phyloP scores from a whole-genome alignment of 1,140 invertebrate species.

The Galendromus occidentalis region DNA sequence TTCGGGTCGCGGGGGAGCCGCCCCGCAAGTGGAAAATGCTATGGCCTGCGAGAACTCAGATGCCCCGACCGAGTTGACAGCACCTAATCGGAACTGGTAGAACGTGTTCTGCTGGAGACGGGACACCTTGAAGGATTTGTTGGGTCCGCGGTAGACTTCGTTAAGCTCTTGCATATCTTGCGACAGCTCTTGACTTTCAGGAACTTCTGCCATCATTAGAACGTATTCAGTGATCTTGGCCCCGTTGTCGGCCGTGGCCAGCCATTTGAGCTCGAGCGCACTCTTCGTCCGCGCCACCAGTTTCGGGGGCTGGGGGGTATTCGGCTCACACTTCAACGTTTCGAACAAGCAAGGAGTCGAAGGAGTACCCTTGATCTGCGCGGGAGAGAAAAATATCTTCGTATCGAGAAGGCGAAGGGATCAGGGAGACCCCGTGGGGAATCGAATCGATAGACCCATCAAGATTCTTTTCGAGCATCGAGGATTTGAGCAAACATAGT shows the following conservation, averaged over 20 bases:
- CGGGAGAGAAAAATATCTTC: no score
- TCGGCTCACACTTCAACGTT: slow-evolving; percentile 29
- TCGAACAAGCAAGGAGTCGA: slow-evolving; percentile 23
- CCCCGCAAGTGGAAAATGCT: slow-evolving; percentile 37
- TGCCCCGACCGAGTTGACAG: slow-evolving; percentile 54
- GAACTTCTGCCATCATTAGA: slow-evolving; percentile 25
- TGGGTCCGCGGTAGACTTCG: slow-evolving; percentile 44
- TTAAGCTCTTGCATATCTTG: slow-evolving; percentile 32
- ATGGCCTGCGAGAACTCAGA: slow-evolving; percentile 44
- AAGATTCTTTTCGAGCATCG: no score
- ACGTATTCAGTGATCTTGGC: slow-evolving; percentile 51
- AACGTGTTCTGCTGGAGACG: slow-evolving; percentile 49
- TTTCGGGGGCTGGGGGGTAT: slow-evolving; percentile 29
- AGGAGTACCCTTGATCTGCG: background rate
- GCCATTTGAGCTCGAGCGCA: slow-evolving; percentile 30
- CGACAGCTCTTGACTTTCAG: background rate
- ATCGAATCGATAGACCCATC: no score
- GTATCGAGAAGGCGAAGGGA: no score
- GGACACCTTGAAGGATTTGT: slow-evolving; percentile 46
- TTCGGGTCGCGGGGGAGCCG: slow-evolving; percentile 39
- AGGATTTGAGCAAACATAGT: no score
- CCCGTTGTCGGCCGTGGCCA: slow-evolving; percentile 50
- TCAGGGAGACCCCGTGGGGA: no score
- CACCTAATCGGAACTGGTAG: slow-evolving; percentile 56
- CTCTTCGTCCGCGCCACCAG: slow-evolving; percentile 29